Base-by-base conservation (phyloP, 2,888 invertebrate genomes). In the Adelognathus sp. region DNA sequence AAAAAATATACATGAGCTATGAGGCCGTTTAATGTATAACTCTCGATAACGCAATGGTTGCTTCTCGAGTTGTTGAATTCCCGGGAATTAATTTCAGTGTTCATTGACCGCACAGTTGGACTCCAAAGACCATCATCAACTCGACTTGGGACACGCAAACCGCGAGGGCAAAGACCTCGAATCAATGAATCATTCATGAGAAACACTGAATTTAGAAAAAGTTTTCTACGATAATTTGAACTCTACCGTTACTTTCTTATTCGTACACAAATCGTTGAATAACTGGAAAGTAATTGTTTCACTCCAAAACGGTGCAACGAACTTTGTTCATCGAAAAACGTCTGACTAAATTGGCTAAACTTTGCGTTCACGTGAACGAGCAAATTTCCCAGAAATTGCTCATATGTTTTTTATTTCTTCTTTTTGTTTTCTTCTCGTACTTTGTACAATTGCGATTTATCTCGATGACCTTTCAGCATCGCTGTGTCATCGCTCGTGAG, bases 81-180 rank as follows among this genome's bases (percentile, higher is more conserved):
- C 27, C 1, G 16, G 11, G 29, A 18, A 4, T 29, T 63, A 54
- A 71, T 71, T 56, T 58, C 18, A 31, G 31, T 58, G 36, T 18
- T 71, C 18, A 24, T 44, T 58, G 60, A 79, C 54, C 70, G 66
- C 33, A 71, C 39, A 24, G 29, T 52, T 29, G 16, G 46, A 73
- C 29, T 24, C 46, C 14, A 24, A 54, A 54, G 58, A 46, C 46
- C 29, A 18, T 39, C 50, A 27, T 41, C 60, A 64, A 70, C 41
- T 76, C 50, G 44, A 71, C 64, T 63, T 27, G 44, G 39, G 44
- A 72, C 75, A 64, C 73, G 66, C 67, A 46, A 39, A 58, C 52
- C 56, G 33, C 33, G 60, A 41, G 72, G 60, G 16, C 73, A 73
- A 76, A 64, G 72, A 64, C 72, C 79, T 64, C 64, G 41, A 44